phyloP scores from a whole-genome alignment of 2,113 vertebrate species.

The Bubalus kerabau region DNA sequence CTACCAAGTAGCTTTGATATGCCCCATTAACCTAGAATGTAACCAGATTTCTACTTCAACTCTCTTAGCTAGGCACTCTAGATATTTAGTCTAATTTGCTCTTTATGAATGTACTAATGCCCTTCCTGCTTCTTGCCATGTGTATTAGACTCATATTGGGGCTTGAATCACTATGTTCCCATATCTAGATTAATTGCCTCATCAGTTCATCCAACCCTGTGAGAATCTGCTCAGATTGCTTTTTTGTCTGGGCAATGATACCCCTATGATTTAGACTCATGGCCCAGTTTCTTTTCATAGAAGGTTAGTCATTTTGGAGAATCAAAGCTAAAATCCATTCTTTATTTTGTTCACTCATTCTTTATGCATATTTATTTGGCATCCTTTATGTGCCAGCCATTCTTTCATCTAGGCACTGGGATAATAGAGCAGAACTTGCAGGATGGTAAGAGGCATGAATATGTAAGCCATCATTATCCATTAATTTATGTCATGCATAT shows the following conservation, averaged over 20 bases:
- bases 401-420: neutral
- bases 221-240: neutral
- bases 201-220: neutral
- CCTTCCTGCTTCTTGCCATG: neutral
- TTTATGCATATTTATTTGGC: neutral
- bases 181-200: neutral
- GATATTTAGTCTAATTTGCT: neutral
- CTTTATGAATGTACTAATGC: neutral
- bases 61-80: neutral
- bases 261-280: neutral
- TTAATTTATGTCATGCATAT: neutral
- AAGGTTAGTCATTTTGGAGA: neutral
- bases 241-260: neutral
- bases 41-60: neutral
- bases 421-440: neutral
- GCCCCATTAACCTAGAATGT: neutral
- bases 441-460: neutral
- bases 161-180: neutral
- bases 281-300: neutral
- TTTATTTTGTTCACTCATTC: neutral
- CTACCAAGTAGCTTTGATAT: neutral
- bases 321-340: neutral
- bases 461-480: neutral
- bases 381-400: neutral
- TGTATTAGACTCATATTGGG: neutral